These are phyloP conservation scores for Catharus minimus DNA, from an alignment of 2,113 vertebrate species.

Conservation along the genomic window DNA sequence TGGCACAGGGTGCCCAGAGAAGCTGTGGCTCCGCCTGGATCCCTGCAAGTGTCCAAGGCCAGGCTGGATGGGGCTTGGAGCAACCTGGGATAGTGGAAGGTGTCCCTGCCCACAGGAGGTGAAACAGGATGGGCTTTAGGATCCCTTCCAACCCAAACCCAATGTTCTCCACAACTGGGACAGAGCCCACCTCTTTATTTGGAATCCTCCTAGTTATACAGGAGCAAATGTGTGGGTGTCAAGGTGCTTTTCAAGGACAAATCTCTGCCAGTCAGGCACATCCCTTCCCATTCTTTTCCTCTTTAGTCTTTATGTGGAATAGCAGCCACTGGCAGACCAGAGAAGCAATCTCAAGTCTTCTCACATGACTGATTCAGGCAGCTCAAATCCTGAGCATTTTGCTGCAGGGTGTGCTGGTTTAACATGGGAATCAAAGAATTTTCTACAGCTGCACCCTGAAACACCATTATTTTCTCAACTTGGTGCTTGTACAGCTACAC, in stretches of 20 bases:
- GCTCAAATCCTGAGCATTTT: neutral
- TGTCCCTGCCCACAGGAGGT: neutral
- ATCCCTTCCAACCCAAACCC: neutral
- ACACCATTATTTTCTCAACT: neutral
- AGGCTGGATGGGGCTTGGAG: neutral
- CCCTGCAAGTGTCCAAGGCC: neutral
- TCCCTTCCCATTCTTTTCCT: neutral
- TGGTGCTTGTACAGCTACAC: neutral
- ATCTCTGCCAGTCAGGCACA: neutral
- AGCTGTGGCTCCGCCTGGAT: neutral
- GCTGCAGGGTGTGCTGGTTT: neutral
- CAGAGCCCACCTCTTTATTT: neutral
- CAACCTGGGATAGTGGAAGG: neutral
- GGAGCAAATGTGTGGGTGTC: neutral
- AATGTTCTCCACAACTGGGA: neutral
- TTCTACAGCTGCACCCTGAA: neutral
- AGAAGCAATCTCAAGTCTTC: neutral
- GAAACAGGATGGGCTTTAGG: neutral
- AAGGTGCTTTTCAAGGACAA: neutral
- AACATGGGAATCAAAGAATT: neutral
- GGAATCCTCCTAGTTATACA: neutral
- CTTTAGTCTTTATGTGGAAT: neutral
- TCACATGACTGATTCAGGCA: neutral
- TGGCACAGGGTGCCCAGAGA: accelerated
- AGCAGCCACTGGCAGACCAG: neutral